A percentile compares a stretch with the other conserved stretches of the same genome.
phyloP scores from a whole-genome alignment of 1,140 invertebrate species.

The Chrysomallon squamiferum region DNA sequence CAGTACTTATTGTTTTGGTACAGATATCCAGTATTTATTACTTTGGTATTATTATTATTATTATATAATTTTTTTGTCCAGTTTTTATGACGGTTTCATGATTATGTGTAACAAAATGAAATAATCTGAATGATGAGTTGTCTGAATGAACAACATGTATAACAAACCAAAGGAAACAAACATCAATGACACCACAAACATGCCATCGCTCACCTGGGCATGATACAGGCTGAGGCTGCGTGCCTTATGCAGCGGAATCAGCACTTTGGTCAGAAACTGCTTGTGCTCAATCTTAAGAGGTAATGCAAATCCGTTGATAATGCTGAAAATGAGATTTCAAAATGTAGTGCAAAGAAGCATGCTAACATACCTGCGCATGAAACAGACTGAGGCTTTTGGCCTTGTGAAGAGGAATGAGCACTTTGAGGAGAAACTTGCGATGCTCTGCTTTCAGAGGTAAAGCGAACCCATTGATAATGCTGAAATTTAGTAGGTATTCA shows the following conservation, averaged over 20 bases:
- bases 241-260: conserved; percentile 62
- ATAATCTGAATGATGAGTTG: too few species aligned
- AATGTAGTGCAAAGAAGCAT: too few species aligned
- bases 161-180: too few species aligned
- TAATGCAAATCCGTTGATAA: conserved; percentile 68
- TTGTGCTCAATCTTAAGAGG: conserved; percentile 63
- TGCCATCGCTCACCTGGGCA: conserved; percentile 38
- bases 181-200: too few species aligned
- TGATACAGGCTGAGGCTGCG: conserved; percentile 50
- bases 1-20: too few species aligned
- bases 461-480: conserved; percentile 69
- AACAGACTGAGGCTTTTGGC: conserved; percentile 46
- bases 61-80: too few species aligned
- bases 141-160: too few species aligned
- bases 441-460: conserved; percentile 63
- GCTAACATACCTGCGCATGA: conserved; percentile 38
- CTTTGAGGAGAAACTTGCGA: conserved; percentile 59
- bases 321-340: conserved; percentile 42
- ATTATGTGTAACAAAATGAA: too few species aligned
- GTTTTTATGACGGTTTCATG: too few species aligned
- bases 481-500: conserved; percentile 33
- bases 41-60: too few species aligned
- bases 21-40: too few species aligned
- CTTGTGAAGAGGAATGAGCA: conserved; percentile 62
- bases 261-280: conserved; percentile 59